Conservation (phyloP, 2,888 invertebrate genomes). For the Brachyptera putata region DNA sequence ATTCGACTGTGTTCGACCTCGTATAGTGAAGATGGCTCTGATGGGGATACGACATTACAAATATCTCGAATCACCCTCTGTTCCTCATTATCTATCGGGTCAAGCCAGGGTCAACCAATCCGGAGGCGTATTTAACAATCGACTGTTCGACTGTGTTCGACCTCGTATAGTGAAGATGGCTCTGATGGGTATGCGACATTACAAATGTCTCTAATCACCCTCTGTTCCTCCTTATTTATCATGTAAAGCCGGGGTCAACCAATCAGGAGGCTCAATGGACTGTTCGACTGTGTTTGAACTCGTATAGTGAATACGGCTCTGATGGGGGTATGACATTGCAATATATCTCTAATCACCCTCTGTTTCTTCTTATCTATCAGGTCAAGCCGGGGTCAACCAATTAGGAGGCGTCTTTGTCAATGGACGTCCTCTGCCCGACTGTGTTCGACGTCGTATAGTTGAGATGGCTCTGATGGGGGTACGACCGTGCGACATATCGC, state of each 20-base stretch:
- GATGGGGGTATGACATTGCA: too few species aligned
- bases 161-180: conserved; percentile 92
- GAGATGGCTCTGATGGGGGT: conserved; percentile 93
- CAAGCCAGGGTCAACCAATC: conserved; percentile 97
- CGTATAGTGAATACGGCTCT: too few species aligned
- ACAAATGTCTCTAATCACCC: too few species aligned
- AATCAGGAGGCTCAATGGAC: too few species aligned
- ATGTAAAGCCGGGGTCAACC: too few species aligned
- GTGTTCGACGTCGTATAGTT: conserved; percentile 87
- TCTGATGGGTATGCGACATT: conserved; percentile 87
- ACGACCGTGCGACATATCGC: conserved; percentile 92
- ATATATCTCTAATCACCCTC: too few species aligned
- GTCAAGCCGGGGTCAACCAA: conserved; percentile 96
- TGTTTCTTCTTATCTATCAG: conserved; percentile 50
- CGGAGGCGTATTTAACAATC: conserved; percentile 94
- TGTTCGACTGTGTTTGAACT: too few species aligned
- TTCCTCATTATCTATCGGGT: conserved; percentile 53
- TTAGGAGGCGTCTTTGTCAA: conserved; percentile 96
- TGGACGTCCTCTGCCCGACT: conserved; percentile 93
- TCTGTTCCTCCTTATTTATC: too few species aligned
- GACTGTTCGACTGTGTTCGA: conserved; percentile 89
- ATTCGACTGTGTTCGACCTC: conserved; percentile 87
- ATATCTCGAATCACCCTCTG: too few species aligned
- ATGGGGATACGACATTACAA: conserved; percentile 91
- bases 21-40: conserved; percentile 91